These are phyloP conservation scores for Pristiophorus japonicus DNA, from an alignment of 2,113 vertebrate genomes.

Conservation along the genomic window DNA sequence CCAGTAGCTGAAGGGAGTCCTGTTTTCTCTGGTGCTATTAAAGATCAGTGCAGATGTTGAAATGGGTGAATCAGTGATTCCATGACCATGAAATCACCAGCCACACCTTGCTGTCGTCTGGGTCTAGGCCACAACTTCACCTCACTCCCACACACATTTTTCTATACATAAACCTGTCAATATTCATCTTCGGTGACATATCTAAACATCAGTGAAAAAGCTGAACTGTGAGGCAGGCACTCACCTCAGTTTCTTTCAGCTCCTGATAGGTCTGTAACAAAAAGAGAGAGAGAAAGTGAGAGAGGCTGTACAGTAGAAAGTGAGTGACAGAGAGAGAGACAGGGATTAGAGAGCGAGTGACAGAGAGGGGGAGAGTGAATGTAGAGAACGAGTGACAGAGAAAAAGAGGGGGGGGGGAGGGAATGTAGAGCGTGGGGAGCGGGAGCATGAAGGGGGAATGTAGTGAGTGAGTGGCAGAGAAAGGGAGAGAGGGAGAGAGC, in stretches of 20 bases:
- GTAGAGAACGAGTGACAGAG: no score
- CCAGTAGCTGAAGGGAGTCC: neutral
- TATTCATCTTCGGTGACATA: neutral
- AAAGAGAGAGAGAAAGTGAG: neutral
- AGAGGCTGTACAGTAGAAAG: no score
- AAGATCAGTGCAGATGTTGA: neutral
- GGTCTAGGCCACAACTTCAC: neutral
- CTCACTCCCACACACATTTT: neutral
- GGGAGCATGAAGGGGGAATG: no score
- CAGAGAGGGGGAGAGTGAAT: no score
- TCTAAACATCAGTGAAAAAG: neutral
- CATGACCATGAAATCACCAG: neutral
- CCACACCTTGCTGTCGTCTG: neutral
- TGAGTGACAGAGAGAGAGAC: no score
- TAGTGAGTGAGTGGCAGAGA: no score
- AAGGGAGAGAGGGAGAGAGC: no score
- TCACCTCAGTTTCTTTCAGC: neutral
- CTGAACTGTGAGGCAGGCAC: neutral
- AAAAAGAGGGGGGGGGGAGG: no score
- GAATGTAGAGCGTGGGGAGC: no score
- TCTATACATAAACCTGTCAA: neutral
- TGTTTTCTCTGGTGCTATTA: neutral
- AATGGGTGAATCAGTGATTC: neutral
- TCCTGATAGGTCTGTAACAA: conserved; percentile 52
- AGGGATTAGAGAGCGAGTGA: no score